A percentile compares a stretch with the other conserved stretches of the same genome.
Evolutionary conservation across 2,888 invertebrate species (phyloP).

Genomic region (Drosophila niveifrons): DNA sequence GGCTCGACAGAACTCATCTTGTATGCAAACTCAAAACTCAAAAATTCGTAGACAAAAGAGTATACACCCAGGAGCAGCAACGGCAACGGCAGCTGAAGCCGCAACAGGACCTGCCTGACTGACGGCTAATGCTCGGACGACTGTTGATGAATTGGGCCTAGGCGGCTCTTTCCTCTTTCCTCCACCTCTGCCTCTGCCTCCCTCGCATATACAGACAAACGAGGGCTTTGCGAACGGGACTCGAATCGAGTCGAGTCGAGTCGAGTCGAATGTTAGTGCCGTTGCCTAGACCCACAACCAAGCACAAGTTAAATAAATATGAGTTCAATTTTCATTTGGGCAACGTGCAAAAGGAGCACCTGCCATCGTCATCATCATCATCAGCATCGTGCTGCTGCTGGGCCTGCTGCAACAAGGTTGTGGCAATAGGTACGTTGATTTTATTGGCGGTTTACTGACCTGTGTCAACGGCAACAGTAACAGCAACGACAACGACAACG

Average conservation of each 20-base stretch:
- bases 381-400: not conserved
- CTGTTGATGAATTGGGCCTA: slow-evolving; percentile 81
- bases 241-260: not conserved
- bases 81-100: slow-evolving; percentile 29
- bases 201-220: slow-evolving; percentile 8
- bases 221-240: slow-evolving; percentile 1
- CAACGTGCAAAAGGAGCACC: slow-evolving; percentile 39
- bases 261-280: not conserved
- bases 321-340: slow-evolving; percentile 82
- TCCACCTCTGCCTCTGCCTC: not conserved
- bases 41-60: slow-evolving; percentile 81
- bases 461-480: slow-evolving; percentile 62
- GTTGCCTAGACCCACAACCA: slow-evolving; percentile 17
- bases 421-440: slow-evolving; percentile 67
- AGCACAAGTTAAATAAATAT: slow-evolving; percentile 77
- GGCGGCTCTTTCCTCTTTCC: slow-evolving; percentile 20
- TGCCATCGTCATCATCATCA: slow-evolving; percentile 10
- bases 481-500: slow-evolving; percentile 22
- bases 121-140: slow-evolving; percentile 68
- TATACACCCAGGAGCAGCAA: slow-evolving; percentile 60
- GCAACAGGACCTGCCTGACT: slow-evolving; percentile 37
- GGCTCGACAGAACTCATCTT: slow-evolving; percentile 76
- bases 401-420: slow-evolving; percentile 2
- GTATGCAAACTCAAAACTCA: slow-evolving; percentile 82
- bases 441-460: slow-evolving; percentile 81